These are phyloP conservation scores for Parauchenoglanis punctatus DNA, from an alignment of 2,797 vertebrate genomes.

Conservation along the genomic window DNA sequence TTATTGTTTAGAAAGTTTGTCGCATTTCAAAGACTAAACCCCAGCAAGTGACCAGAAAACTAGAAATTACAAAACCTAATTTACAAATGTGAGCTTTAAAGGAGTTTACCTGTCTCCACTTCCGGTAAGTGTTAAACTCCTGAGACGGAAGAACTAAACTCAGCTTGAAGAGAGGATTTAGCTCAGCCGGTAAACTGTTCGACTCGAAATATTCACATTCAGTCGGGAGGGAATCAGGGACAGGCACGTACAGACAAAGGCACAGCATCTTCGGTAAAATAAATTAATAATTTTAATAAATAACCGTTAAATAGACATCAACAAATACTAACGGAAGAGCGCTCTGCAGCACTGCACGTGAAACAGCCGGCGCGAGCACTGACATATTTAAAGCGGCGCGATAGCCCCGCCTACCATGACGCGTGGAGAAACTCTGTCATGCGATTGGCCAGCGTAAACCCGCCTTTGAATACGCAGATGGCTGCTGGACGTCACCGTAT, in stretches of 20 bases:
- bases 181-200: conserved; percentile 75
- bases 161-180: conserved; percentile 78
- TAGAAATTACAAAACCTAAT: not conserved
- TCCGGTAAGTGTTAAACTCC: conserved; percentile 83
- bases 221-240: conserved; percentile 64
- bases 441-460: conserved; percentile 27
- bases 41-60: not conserved
- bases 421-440: not conserved
- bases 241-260: conserved; percentile 80
- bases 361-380: conserved; percentile 15
- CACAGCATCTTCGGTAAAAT: conserved; percentile 74
- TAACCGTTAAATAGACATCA: conserved; percentile 1
- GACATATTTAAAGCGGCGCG: conserved; percentile 15
- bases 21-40: not conserved
- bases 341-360: not conserved
- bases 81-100: not conserved
- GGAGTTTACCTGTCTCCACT: conserved; percentile 75
- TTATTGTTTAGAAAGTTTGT: not conserved
- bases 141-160: conserved; percentile 83
- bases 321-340: not conserved
- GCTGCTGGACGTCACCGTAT: not conserved
- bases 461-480: not conserved
- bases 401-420: conserved; percentile 41
- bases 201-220: conserved; percentile 88
- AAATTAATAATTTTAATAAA: conserved; percentile 30